Percentiles rank a stretch among this genome's conserved stretches.
These are phyloP conservation scores for Pocota personata DNA, from an alignment of 2,888 invertebrate species.

Conservation along the genomic window DNA sequence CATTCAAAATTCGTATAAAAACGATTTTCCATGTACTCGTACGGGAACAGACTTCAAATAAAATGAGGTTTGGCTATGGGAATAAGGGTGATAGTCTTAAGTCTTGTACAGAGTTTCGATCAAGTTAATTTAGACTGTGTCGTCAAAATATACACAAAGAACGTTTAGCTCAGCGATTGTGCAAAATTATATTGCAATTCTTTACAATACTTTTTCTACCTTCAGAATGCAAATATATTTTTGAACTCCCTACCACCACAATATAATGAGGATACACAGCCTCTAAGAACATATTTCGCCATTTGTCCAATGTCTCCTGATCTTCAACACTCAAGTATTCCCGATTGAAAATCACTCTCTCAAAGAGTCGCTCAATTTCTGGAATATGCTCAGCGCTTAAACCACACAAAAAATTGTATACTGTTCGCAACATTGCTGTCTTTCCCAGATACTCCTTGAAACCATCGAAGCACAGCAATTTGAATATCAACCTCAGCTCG, in stretches of 20 bases:
- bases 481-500: constrained; percentile 84
- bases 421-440: constrained; percentile 80
- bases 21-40: too few species aligned
- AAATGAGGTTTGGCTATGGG: too few species aligned
- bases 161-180: too few species aligned
- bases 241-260: constrained; percentile 77
- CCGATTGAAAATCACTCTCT: constrained; percentile 85
- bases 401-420: constrained; percentile 86
- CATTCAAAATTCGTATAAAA: too few species aligned
- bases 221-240: background rate
- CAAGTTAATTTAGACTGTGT: too few species aligned
- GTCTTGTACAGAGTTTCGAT: too few species aligned
- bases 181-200: too few species aligned
- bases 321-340: constrained; percentile 85
- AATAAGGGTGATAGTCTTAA: too few species aligned
- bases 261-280: constrained; percentile 83
- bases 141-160: too few species aligned
- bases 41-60: too few species aligned
- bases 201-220: too few species aligned
- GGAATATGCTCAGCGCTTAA: constrained; percentile 85
- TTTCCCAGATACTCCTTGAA: constrained; percentile 77
- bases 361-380: constrained; percentile 85
- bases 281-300: constrained; percentile 84
- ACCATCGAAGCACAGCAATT: constrained; percentile 79
- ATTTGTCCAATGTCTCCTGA: constrained; percentile 83